phyloP scores from a whole-genome alignment of 2,113 vertebrate genomes.

The Amphiprion percula region DNA sequence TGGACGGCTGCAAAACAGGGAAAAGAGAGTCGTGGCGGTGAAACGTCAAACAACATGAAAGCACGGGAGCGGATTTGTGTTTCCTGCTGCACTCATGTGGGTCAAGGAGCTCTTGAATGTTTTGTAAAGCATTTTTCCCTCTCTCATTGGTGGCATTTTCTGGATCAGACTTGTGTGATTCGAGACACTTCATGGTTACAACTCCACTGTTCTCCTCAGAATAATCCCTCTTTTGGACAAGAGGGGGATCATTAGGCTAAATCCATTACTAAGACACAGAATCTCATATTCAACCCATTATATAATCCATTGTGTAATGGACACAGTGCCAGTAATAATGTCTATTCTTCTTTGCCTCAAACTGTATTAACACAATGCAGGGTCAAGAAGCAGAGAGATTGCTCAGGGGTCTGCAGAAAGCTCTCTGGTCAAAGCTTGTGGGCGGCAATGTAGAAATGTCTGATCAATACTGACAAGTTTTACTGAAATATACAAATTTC shows the following conservation, averaged over 20 bases:
- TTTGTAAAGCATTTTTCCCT: neutral
- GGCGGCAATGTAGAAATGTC: constrained; percentile 20
- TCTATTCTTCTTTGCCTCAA: constrained; percentile 13
- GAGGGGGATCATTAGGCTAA: constrained; percentile 74
- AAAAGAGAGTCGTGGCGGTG: neutral
- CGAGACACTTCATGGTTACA: constrained; percentile 21
- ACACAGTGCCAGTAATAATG: constrained; percentile 34
- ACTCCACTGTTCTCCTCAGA: constrained; percentile 51
- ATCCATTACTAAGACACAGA: constrained; percentile 68
- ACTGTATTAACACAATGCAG: neutral
- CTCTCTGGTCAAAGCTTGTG: constrained; percentile 13
- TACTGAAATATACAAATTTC: neutral
- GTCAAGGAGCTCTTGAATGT: constrained; percentile 13
- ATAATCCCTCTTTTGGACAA: constrained; percentile 74
- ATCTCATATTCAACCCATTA: constrained; percentile 55
- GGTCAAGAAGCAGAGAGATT: neutral
- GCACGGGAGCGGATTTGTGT: neutral
- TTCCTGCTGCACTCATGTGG: neutral
- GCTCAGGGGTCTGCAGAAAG: constrained; percentile 7
- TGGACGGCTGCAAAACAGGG: constrained; percentile 87
- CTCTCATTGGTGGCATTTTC: constrained; percentile 29
- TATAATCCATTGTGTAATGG: constrained; percentile 57
- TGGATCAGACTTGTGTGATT: constrained; percentile 42
- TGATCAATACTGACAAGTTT: constrained; percentile 22
- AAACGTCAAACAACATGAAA: neutral